Conservation (phyloP, 2,888 invertebrate species). For the Frankliniella intonsa region DNA sequence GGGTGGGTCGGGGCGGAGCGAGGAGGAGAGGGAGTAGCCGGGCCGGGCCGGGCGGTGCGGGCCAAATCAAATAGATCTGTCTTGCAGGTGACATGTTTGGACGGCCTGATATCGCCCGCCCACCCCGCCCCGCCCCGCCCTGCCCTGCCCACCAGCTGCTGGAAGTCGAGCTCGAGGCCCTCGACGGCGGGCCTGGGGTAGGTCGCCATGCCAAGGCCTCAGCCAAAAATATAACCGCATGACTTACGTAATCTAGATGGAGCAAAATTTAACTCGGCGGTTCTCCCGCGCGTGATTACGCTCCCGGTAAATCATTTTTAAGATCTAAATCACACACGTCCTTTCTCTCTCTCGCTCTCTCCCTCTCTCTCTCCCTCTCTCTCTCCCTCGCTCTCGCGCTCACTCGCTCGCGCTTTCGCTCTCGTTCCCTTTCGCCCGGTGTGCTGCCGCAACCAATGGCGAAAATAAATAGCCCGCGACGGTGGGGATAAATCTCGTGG, state of each 20-base stretch:
- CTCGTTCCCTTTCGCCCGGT: neutral
- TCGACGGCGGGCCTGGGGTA: neutral
- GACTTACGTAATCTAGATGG: too few species aligned
- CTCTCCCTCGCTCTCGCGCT: neutral
- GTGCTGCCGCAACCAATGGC: neutral
- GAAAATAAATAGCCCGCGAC: slow-evolving; percentile 20
- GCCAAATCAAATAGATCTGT: slow-evolving; percentile 21
- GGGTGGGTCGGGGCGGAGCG: neutral
- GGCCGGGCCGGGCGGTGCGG: neutral
- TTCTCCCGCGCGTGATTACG: too few species aligned
- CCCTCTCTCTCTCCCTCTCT: slow-evolving; percentile 8
- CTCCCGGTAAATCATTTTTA: too few species aligned
- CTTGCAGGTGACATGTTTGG: slow-evolving; percentile 19
- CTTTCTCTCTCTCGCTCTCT: neutral
- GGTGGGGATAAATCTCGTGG: slow-evolving; percentile 9
- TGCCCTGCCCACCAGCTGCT: too few species aligned
- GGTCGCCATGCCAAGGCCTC: neutral
- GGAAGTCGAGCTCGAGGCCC: neutral
- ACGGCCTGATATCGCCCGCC: neutral
- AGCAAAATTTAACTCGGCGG: too few species aligned
- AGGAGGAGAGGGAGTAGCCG: neutral
- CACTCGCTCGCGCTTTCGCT: neutral
- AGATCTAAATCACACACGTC: too few species aligned
- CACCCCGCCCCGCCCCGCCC: neutral
- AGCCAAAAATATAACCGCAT: too few species aligned